Conservation (phyloP, 2,888 invertebrate genomes). For the Diarsia dahlii region DNA sequence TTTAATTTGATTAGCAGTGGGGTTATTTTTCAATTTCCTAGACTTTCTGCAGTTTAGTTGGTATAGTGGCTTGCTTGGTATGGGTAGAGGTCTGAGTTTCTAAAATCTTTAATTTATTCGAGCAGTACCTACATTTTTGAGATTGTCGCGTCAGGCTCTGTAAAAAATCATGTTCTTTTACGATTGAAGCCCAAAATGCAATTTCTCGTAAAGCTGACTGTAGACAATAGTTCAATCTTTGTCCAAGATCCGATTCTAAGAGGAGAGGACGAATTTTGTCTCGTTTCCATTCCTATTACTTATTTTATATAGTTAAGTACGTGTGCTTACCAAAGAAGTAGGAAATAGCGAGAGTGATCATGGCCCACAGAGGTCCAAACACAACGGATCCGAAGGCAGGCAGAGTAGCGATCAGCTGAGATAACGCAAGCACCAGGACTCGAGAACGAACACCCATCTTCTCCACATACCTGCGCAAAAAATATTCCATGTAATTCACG, state of each 20-base stretch:
- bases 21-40: background rate
- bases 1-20: background rate
- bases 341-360: constrained; percentile 96
- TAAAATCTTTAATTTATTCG: background rate
- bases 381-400: constrained; percentile 96
- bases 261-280: background rate
- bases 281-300: background rate
- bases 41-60: background rate
- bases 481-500: too few relatives aligned
- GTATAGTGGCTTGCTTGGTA: background rate
- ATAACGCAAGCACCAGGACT: constrained; percentile 94
- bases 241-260: too few relatives aligned
- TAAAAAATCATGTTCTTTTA: background rate
- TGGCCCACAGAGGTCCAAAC: constrained; percentile 95
- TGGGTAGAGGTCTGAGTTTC: background rate
- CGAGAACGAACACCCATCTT: constrained; percentile 96
- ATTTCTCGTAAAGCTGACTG: too few relatives aligned
- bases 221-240: too few relatives aligned
- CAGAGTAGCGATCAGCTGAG: constrained; percentile 95
- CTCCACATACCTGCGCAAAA: constrained; percentile 92
- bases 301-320: background rate
- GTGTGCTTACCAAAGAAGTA: constrained; percentile 95
- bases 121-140: background rate
- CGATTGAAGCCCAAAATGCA: too few relatives aligned
- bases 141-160: background rate